Evolutionary conservation across 1,140 invertebrate species (phyloP).

Genomic region (Ridgeia piscesae): DNA sequence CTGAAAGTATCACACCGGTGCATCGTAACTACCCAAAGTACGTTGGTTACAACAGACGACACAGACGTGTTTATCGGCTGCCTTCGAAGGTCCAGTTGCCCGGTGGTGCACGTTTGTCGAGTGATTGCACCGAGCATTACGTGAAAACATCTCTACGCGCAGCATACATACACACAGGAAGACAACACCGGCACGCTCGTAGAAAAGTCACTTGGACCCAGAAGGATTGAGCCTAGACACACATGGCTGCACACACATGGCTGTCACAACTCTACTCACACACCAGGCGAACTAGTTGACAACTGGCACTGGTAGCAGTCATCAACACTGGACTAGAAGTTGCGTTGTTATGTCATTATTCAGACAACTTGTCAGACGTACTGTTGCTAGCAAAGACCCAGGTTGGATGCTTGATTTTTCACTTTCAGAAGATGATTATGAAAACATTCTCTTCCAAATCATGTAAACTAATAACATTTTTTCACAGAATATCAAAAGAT

Average conservation of each 20-base stretch:
- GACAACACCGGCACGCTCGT: not conserved
- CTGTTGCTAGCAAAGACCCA: not conserved
- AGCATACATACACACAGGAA: not conserved
- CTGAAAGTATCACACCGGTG: not conserved
- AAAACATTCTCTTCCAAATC: not conserved
- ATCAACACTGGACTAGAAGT: not conserved
- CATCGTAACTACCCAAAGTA: not conserved
- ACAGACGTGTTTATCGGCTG: not conserved
- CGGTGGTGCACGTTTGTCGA: not conserved
- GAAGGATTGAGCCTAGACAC: not conserved
- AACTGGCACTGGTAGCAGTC: not conserved
- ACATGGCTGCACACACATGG: not conserved
- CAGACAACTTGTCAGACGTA: too few relatives aligned
- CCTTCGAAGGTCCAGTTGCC: not conserved
- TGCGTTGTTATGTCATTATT: not conserved
- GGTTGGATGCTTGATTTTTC: not conserved
- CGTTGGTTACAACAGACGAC: not conserved
- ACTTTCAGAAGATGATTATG: too few relatives aligned
- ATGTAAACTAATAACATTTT: not conserved
- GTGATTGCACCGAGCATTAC: not conserved
- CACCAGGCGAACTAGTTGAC: not conserved
- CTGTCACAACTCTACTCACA: not conserved
- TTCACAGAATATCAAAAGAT: not conserved
- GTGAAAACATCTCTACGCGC: not conserved
- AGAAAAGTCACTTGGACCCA: not conserved